Base-by-base conservation (phyloP, 2,797 vertebrate species). In the Tarsius wallacei region DNA sequence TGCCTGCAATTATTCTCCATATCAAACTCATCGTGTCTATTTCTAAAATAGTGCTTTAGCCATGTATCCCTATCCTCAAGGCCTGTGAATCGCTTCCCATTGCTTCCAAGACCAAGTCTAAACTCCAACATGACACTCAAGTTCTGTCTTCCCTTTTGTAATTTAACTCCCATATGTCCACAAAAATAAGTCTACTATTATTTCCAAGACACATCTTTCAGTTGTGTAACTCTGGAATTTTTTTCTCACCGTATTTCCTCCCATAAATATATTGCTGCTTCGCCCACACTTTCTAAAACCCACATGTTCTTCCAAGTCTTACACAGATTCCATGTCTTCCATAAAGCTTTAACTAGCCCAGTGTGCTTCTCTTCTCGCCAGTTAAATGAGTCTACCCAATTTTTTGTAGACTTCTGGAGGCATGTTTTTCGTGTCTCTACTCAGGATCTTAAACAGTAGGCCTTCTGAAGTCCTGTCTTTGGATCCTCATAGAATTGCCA, bases 231-330 rank as follows among this genome's bases (percentile, higher is more conserved):
- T 86, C 51, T 57, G 71, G 36, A 74, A 83, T 90, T 90, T 86
- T 73, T 76, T 73, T 91, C 22, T 95, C 51, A n/a, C 17, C 16
- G 28, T 77, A 66, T 33, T 26, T 70, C 42, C 33, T 85, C 33
- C 90, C 95, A 82, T 7, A 84, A 84, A 95, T 95, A 78, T 15
- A 91, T 81, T 71, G 6, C 55, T 51, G 66, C 49, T 91, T 90
- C 49, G 92, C 12, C 24, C 31, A 82, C 7, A 49, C 36, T 83
- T 86, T 80, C 82, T 42, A 88, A 90, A 91, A 78, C 28, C 22
- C 90, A 71, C 2, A 59, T 92, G 13, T 68, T 87, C 68, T 87
- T 96, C 53, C 47, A 95, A 86, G 36, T 61, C 63, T 64, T 76
- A 11, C 36, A 33, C 15, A 70, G 76, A 91, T 80, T 53, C 64